Percentiles rank a stretch among this genome's conserved stretches.
phyloP scores from a whole-genome alignment of 2,888 invertebrate species.

The Chesias legatella region DNA sequence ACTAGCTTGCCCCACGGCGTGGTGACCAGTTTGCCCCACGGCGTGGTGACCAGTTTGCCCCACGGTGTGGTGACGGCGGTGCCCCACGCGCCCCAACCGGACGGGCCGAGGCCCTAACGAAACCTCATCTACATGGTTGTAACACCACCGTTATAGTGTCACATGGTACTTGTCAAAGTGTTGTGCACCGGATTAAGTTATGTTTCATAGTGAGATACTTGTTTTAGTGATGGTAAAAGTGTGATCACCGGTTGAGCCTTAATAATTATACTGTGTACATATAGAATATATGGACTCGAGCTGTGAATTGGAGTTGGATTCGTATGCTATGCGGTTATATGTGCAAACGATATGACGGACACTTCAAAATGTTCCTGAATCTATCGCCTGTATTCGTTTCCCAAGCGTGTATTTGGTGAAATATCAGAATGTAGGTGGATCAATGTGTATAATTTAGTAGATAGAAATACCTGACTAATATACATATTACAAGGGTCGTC shows the following conservation, averaged over 20 bases:
- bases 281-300: constrained; percentile 56
- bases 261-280: constrained; percentile 71
- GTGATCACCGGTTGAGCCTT: constrained; percentile 64
- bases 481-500: constrained; percentile 24
- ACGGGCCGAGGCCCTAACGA: constrained; percentile 62
- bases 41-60: constrained; percentile 19
- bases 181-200: constrained; percentile 19
- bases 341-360: constrained; percentile 66
- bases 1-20: too few species aligned
- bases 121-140: constrained; percentile 55
- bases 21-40: neutral
- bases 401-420: constrained; percentile 4
- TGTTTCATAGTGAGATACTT: constrained; percentile 30
- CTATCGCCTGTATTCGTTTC: neutral
- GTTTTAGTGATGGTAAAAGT: constrained; percentile 29
- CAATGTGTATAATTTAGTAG: constrained; percentile 6
- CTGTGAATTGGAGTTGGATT: constrained; percentile 50
- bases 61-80: constrained; percentile 15
- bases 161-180: constrained; percentile 20
- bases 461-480: constrained; percentile 32
- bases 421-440: neutral
- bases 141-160: constrained; percentile 39
- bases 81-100: constrained; percentile 19
- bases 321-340: constrained; percentile 36
- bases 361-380: constrained; percentile 17